A percentile compares a stretch with the other conserved stretches of the same genome.
phyloP scores from a whole-genome alignment of 2,797 vertebrate genomes.

The Perodicticus potto region DNA sequence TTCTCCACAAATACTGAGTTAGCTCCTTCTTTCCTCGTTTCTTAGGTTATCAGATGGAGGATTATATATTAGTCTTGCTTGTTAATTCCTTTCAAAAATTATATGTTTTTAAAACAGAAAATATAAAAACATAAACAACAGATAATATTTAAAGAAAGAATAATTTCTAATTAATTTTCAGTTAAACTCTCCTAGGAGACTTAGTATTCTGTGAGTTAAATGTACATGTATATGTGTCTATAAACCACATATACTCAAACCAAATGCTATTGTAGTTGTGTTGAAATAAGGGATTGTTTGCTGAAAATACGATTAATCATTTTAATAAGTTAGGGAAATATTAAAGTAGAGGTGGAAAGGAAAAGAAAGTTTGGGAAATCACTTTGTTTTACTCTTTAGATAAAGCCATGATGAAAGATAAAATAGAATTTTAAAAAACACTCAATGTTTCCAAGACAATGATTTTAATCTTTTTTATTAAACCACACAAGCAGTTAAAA shows the following conservation, averaged over 20 bases:
- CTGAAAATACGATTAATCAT: conserved; percentile 51
- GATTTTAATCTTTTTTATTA: conserved; percentile 75
- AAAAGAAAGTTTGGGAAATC: conserved; percentile 34
- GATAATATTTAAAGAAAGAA: background rate
- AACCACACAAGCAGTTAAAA: conserved; percentile 60
- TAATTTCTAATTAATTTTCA: conserved; percentile 25
- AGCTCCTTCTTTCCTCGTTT: background rate
- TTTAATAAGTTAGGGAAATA: conserved; percentile 60
- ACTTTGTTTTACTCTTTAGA: conserved; percentile 25
- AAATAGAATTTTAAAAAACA: background rate
- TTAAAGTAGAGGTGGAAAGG: background rate
- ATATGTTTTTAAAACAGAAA: conserved; percentile 17
- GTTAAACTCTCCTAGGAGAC: background rate
- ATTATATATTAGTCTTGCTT: background rate
- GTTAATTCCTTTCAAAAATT: conserved; percentile 1
- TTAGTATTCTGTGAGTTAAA: background rate
- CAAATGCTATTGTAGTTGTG: background rate
- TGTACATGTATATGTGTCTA: background rate
- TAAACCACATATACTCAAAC: background rate
- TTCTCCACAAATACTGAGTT: background rate
- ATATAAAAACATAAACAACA: background rate
- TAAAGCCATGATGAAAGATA: conserved; percentile 60
- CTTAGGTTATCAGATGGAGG: background rate
- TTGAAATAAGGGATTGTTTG: conserved; percentile 33
- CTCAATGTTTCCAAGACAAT: conserved; percentile 28